Evolutionary conservation across 2,797 vertebrate species (phyloP).

Genomic region (Synaphobranchus kaupii): DNA sequence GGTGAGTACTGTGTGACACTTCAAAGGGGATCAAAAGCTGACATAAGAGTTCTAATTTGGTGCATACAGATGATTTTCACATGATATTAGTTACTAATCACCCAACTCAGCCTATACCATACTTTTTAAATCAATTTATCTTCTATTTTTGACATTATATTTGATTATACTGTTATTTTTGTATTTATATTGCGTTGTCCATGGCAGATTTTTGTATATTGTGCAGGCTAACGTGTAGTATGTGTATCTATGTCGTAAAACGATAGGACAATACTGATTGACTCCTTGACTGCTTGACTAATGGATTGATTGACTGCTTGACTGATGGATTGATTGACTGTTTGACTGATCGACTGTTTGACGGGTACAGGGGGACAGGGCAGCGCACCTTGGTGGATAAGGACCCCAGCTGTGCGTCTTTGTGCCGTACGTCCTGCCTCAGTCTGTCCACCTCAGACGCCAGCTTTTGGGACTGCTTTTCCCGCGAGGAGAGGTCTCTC

Average conservation of each 20-base stretch:
- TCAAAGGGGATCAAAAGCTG: too few species aligned
- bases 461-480: constrained; percentile 67
- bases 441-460: constrained; percentile 61
- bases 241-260: background rate
- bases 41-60: too few species aligned
- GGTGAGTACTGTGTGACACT: background rate
- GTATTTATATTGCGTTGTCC: background rate
- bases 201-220: background rate
- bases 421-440: constrained; percentile 64
- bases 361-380: background rate
- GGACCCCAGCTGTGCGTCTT: constrained; percentile 67
- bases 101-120: too few species aligned
- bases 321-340: background rate
- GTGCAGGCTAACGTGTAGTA: background rate
- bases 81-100: too few species aligned
- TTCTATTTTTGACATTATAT: too few species aligned
- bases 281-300: too few species aligned
- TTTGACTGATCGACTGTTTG: background rate
- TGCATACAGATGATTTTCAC: too few species aligned
- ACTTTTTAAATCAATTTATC: too few species aligned
- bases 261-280: too few species aligned
- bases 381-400: constrained; percentile 65
- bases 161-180: background rate
- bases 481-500: constrained; percentile 62
- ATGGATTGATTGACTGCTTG: too few species aligned